Evolutionary conservation across 1,140 invertebrate species (phyloP).

Genomic region (Orius insidiosus): DNA sequence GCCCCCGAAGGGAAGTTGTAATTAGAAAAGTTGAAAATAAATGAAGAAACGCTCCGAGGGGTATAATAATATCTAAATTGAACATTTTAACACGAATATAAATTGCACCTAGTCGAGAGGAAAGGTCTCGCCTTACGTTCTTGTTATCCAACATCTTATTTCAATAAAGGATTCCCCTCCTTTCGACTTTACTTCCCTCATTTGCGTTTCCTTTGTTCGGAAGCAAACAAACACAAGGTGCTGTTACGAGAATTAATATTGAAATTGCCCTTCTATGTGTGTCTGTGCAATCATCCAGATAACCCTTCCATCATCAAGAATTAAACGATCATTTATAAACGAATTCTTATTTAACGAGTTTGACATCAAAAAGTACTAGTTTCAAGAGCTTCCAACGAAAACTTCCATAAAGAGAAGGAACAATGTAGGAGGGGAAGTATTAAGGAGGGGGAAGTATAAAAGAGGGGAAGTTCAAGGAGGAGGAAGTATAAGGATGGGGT

Average conservation of each 20-base stretch:
- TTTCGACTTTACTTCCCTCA: not conserved
- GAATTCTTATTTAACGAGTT: no score
- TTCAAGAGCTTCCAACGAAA: no score
- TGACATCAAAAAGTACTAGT: no score
- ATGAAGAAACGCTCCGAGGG: not conserved
- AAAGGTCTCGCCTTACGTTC: not conserved
- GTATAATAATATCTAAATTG: conserved; percentile 3
- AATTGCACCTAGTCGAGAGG: conserved; percentile 7
- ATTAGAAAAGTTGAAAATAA: conserved; percentile 11
- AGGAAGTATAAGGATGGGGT: no score
- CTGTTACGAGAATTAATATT: not conserved
- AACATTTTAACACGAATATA: conserved; percentile 9
- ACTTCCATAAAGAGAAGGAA: no score
- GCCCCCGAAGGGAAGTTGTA: not conserved
- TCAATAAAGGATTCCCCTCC: conserved; percentile 5
- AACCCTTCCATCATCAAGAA: no score
- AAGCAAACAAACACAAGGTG: conserved; percentile 5
- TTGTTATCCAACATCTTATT: conserved; percentile 13
- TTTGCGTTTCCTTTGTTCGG: conserved; percentile 4
- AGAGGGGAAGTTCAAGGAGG: no score
- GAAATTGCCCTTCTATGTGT: no score
- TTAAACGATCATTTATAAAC: no score
- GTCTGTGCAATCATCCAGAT: no score
- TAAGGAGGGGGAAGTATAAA: no score
- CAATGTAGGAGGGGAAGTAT: no score